Base-by-base conservation (phyloP, 2,888 invertebrate genomes). In the Lissocephala sabroskyi region DNA sequence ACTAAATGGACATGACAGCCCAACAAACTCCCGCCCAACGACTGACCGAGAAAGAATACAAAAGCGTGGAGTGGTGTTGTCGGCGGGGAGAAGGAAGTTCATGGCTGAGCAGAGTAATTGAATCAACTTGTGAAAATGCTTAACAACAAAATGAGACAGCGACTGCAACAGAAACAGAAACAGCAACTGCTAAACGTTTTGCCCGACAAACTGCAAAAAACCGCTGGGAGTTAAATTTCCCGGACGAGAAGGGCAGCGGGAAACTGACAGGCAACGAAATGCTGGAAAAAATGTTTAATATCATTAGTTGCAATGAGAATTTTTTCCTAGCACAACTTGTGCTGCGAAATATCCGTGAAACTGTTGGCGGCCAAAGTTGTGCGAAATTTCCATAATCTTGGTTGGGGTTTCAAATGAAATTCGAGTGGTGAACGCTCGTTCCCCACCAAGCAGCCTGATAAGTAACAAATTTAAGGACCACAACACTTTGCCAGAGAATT, bases 41-140 rank as follows among this genome's bases (percentile, higher is more conserved):
- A n/a, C n/a, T n/a, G n/a, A 23, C 4, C 23, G 7, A 23, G 7
- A 23, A 23, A n/a, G n/a, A n/a, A n/a, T n/a, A 23, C 23, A 23
- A 23, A 3, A 23, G n/a, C n/a, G n/a, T n/a, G n/a, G n/a, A n/a
- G n/a, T n/a, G n/a, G n/a, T n/a, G n/a, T n/a, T n/a, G n/a, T n/a
- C n/a, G n/a, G 23, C 23, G 23, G 7, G 3, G 7, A 3, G 7
- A 23, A 23, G 3, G 23, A 23, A 23, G 7, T n/a, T n/a, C 23
- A 3, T 23, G 7, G 23, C 7, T 23, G 23, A 23, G 23, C 23
- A 23, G 59, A 49, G 64, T 74, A 70, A 70, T 74, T 70, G 66
- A 70, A 74, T 68, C 70, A 74, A 74, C 70, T 74, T 74, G 74
- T 70, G 64, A 59, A 70, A 70, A 66, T 64, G 52, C 62, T 52